Conservation (phyloP, 64 coral and sea anemone species). For the Porites australiensis region DNA sequence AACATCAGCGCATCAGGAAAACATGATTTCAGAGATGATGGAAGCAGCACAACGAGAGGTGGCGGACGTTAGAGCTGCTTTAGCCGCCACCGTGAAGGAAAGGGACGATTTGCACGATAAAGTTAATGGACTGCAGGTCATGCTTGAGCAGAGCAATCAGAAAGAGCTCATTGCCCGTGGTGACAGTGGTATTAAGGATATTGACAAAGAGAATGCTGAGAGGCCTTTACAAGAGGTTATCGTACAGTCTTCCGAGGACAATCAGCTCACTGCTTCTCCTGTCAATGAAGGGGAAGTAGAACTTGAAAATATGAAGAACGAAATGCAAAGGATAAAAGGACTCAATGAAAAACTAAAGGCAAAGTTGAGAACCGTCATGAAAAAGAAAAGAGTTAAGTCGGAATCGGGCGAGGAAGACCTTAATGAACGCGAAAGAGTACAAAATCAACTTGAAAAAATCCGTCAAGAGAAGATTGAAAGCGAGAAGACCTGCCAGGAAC, state of each 20-base stretch:
- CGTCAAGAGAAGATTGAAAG: constrained; percentile 64
- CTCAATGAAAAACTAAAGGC: constrained; percentile 66
- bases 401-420: constrained; percentile 29
- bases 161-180: not conserved
- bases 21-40: constrained; percentile 12
- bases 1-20: not conserved
- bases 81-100: constrained; percentile 9
- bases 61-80: constrained; percentile 1
- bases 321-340: constrained; percentile 51
- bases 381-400: constrained; percentile 55
- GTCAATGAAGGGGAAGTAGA: constrained; percentile 24
- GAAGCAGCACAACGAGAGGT: constrained; percentile 25
- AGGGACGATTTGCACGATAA: constrained; percentile 14
- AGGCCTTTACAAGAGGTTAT: constrained; percentile 10
- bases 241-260: constrained; percentile 14
- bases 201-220: not conserved
- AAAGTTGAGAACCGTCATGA: constrained; percentile 48
- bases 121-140: not conserved
- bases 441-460: constrained; percentile 43
- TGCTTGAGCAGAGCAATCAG: not conserved
- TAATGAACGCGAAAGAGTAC: constrained; percentile 6
- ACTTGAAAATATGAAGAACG: constrained; percentile 44
- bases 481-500: constrained; percentile 62
- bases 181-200: not conserved
- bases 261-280: not conserved